Conservation (phyloP, 1,140 invertebrate species). For the Danaus melanippus region DNA sequence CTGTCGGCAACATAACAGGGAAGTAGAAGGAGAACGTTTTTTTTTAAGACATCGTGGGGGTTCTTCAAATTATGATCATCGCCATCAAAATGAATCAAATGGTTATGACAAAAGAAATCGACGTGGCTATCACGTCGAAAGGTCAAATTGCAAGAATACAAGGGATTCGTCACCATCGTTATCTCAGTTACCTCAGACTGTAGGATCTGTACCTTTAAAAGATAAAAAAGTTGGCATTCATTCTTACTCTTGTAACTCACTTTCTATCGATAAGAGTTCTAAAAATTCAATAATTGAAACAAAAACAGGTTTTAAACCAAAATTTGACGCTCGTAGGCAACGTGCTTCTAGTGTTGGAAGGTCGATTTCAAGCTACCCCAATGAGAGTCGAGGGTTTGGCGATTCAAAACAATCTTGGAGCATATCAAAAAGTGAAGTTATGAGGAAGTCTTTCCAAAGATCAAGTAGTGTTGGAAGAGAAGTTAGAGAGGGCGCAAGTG, state of each 20-base stretch:
- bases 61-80: conserved; percentile 9
- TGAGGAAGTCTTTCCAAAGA: conserved; percentile 31
- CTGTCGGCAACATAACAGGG: conserved; percentile 28
- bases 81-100: conserved; percentile 25
- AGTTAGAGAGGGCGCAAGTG: conserved; percentile 13
- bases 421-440: conserved; percentile 9
- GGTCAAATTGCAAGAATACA: conserved; percentile 13
- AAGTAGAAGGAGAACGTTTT: conserved; percentile 25
- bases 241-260: conserved; percentile 33
- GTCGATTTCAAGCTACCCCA: conserved; percentile 20
- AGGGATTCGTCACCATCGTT: conserved; percentile 4
- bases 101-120: conserved; percentile 20
- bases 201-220: conserved; percentile 10
- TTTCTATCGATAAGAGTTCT: conserved; percentile 50
- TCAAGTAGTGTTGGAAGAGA: conserved; percentile 57
- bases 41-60: conserved; percentile 21
- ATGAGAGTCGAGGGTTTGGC: conserved; percentile 1
- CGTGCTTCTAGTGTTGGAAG: conserved; percentile 53
- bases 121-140: conserved; percentile 25
- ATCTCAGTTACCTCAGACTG: conserved; percentile 3
- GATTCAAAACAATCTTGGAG: conserved; percentile 4
- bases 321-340: conserved; percentile 42
- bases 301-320: conserved; percentile 15
- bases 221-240: conserved; percentile 34
- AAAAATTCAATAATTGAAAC: conserved; percentile 42